Evolutionary conservation across 2,888 invertebrate species (phyloP).

Genomic region (Sminthurinus aureus): DNA sequence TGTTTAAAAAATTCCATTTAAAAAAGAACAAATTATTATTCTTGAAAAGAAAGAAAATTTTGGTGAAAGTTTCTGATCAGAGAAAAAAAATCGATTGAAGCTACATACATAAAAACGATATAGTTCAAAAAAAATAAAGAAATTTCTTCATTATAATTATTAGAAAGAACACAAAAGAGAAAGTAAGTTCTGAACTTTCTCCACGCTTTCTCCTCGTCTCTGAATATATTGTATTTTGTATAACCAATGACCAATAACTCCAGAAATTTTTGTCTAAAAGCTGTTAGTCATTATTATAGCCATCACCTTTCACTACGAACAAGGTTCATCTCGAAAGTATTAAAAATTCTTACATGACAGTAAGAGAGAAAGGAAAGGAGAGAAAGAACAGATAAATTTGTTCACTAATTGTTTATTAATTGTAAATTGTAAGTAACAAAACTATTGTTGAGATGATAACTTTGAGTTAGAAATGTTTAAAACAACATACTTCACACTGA

Average conservation of each 20-base stretch:
- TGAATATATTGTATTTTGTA: too few species aligned
- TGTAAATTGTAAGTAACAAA: slow-evolving; percentile 11
- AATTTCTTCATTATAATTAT: background rate
- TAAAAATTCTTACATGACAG: too few species aligned
- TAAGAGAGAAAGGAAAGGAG: too few species aligned
- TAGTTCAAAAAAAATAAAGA: too few species aligned
- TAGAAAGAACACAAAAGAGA: too few species aligned
- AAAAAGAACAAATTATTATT: background rate
- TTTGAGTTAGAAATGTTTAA: background rate
- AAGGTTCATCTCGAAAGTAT: too few species aligned
- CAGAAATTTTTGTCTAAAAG: background rate
- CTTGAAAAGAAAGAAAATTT: background rate
- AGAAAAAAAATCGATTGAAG: background rate
- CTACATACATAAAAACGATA: background rate
- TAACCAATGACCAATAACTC: background rate
- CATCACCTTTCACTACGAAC: too few species aligned
- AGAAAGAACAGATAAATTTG: too few species aligned
- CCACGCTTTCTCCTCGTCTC: too few species aligned
- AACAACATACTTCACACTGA: slow-evolving; percentile 57
- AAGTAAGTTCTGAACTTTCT: too few species aligned
- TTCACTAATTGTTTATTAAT: slow-evolving; percentile 4
- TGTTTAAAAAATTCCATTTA: background rate
- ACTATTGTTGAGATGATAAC: background rate
- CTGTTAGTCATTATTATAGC: too few species aligned
- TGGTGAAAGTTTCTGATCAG: background rate